Conservation (phyloP, 2,797 vertebrate genomes). For the Neosalanx taihuensis region DNA sequence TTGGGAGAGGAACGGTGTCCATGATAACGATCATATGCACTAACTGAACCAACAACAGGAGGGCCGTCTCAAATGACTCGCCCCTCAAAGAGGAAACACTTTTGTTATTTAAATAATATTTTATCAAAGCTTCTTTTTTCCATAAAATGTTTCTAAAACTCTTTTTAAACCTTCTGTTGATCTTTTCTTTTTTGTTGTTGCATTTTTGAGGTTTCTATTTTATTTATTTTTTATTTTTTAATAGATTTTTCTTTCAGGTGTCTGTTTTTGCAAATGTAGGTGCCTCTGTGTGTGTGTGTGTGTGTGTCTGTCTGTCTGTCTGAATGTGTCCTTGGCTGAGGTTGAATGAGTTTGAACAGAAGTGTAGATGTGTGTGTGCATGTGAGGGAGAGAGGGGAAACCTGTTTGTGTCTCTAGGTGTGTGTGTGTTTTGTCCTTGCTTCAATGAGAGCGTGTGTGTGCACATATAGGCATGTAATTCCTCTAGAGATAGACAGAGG, state of each 20-base stretch:
- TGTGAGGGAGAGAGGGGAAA: slow-evolving; percentile 24
- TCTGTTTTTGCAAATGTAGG: slow-evolving; percentile 63
- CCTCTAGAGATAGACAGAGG: slow-evolving; percentile 36
- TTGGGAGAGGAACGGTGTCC: slow-evolving; percentile 67
- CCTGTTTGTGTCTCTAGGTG: slow-evolving; percentile 33
- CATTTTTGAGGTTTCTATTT: slow-evolving; percentile 59
- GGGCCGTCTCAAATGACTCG: slow-evolving; percentile 57
- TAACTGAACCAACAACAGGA: slow-evolving; percentile 78
- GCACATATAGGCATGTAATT: slow-evolving; percentile 58
- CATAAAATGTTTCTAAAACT: slow-evolving; percentile 83
- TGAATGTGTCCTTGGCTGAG: slow-evolving; percentile 62
- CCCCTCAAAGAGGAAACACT: slow-evolving; percentile 72
- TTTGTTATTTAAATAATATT: slow-evolving; percentile 79
- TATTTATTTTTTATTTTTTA: slow-evolving; percentile 52
- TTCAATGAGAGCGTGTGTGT: slow-evolving; percentile 45
- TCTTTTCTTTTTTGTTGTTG: slow-evolving; percentile 52
- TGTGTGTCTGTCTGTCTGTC: slow-evolving; percentile 46
- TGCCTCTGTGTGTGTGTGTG: slow-evolving; percentile 46
- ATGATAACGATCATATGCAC: slow-evolving; percentile 75
- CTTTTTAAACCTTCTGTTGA: slow-evolving; percentile 58
- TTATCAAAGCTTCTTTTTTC: slow-evolving; percentile 80
- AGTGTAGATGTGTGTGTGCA: slow-evolving; percentile 30
- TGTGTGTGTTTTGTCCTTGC: slow-evolving; percentile 33
- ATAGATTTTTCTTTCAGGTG: slow-evolving; percentile 58
- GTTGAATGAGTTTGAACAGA: slow-evolving; percentile 43